phyloP scores from a whole-genome alignment of 1,140 invertebrate species.

The Contarinia nasturtii region DNA sequence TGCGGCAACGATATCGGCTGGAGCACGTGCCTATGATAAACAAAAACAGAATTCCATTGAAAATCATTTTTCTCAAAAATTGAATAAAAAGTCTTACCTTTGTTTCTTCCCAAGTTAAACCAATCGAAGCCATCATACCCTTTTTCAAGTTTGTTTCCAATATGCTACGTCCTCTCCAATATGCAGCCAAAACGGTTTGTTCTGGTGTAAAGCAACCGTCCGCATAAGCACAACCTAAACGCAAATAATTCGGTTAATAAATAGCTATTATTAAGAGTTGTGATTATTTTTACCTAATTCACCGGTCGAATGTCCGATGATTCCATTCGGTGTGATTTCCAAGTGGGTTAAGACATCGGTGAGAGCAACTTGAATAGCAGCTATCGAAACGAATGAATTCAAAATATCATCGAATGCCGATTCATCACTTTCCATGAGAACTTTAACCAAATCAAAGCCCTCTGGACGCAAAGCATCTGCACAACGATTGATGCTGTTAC shows the following conservation, averaged over 20 bases:
- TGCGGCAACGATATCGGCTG: constrained; percentile 62
- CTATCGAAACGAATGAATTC: constrained; percentile 81
- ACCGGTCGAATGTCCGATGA: constrained; percentile 89
- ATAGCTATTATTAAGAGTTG: too few species aligned
- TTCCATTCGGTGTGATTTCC: constrained; percentile 73
- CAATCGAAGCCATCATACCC: constrained; percentile 20
- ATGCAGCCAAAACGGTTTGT: constrained; percentile 81
- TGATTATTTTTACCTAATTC: too few species aligned
- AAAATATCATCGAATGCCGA: constrained; percentile 63
- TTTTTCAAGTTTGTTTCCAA: constrained; percentile 48
- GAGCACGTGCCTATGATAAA: constrained; percentile 41
- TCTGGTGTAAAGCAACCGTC: constrained; percentile 85
- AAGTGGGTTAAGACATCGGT: constrained; percentile 61
- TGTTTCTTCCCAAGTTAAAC: constrained; percentile 9
- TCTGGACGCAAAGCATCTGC: constrained; percentile 54
- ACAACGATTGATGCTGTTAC: constrained; percentile 51
- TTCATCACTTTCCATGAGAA: constrained; percentile 57
- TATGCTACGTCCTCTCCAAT: constrained; percentile 76
- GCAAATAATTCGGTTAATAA: too few species aligned
- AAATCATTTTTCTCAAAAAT: too few species aligned
- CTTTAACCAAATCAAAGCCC: constrained; percentile 59
- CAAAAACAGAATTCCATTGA: too few species aligned
- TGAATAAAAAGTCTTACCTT: too few species aligned
- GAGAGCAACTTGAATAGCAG: constrained; percentile 84
- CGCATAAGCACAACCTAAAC: constrained; percentile 90